Evolutionary conservation across 2,113 vertebrate genomes (phyloP).

Genomic region (Dromaius novaehollandiae): DNA sequence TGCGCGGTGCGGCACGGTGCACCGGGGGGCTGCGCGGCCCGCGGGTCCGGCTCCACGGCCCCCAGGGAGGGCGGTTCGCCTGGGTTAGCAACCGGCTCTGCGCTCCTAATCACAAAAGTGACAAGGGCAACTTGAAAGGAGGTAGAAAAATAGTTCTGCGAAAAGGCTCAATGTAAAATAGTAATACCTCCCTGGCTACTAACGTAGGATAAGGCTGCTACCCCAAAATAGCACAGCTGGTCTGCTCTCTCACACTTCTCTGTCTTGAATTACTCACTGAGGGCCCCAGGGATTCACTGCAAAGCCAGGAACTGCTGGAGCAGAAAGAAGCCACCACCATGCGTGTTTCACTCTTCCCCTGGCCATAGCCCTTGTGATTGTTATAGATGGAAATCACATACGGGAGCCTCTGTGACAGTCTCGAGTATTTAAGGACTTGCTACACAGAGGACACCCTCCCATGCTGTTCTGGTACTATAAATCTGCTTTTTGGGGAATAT

Average conservation of each 20-base stretch:
- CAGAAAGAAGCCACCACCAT: neutral
- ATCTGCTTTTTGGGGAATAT: neutral
- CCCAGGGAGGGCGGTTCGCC: neutral
- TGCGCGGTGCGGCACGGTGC: no score
- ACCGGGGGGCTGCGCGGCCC: no score
- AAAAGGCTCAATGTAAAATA: neutral
- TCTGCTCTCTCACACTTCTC: neutral
- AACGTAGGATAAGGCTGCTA: neutral
- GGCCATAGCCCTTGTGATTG: neutral
- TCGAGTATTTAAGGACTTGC: neutral
- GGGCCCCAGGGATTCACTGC: neutral
- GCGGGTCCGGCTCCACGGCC: no score
- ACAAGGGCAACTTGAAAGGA: neutral
- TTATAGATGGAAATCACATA: neutral
- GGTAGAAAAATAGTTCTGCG: neutral
- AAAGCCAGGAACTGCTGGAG: neutral
- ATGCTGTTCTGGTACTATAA: neutral
- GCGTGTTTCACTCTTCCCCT: neutral
- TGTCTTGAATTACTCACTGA: neutral
- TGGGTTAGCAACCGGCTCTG: neutral
- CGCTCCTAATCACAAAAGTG: neutral
- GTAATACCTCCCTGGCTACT: rapidly evolving
- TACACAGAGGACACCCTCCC: neutral
- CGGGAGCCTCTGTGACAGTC: neutral
- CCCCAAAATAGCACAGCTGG: neutral